Base-by-base conservation (phyloP, 2,888 invertebrate genomes). In the Desoria tigrina region DNA sequence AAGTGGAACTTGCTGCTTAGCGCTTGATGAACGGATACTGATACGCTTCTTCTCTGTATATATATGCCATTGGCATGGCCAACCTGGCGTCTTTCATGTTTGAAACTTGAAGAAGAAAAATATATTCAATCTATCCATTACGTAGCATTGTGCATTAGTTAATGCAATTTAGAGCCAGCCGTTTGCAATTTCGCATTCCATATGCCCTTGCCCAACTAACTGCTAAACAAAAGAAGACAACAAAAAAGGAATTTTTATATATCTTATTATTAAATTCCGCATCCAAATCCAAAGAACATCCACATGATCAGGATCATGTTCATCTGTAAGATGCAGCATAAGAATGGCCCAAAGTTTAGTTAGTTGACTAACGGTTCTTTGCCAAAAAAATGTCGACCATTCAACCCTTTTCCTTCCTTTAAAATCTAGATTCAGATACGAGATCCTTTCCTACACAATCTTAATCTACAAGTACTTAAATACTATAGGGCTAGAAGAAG, bases 331-430 rank as follows among this genome's bases (percentile, higher is more conserved):
- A n/a, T n/a, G n/a, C n/a, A 49, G 23, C 45, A 9, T 6, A 45
- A 16, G 45, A 18, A 45, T 45, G 4, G n/a, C 45, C 16, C 4
- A 16, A 45, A 45, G 51, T 18, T n/a, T 14, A 51, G 14, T 51
- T 51, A n/a, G n/a, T n/a, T n/a, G n/a, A n/a, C n/a, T n/a, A 51
- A 51, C 51, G 51, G 51, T 51, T 51, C 51, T 51, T 51, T 21
- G 23, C 24, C 51, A 23, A 51, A 51, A 51, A 51, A 32, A 45
- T 45, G 45, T 45, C 45, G 45, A 45, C 45, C 51, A 16, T 23
- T 7, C 4, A 51, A 7, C 51, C 26, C 26, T 16, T 51, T 16
- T 18, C 45, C n/a, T 45, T 45, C 16, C 45, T 45, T 45, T 16
- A 45, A 9, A 11, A 9, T 39, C 16, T 39, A 39, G n/a, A n/a